Evolutionary conservation across 2,113 vertebrate genomes (phyloP).

Genomic region (Paedocypris sp.): DNA sequence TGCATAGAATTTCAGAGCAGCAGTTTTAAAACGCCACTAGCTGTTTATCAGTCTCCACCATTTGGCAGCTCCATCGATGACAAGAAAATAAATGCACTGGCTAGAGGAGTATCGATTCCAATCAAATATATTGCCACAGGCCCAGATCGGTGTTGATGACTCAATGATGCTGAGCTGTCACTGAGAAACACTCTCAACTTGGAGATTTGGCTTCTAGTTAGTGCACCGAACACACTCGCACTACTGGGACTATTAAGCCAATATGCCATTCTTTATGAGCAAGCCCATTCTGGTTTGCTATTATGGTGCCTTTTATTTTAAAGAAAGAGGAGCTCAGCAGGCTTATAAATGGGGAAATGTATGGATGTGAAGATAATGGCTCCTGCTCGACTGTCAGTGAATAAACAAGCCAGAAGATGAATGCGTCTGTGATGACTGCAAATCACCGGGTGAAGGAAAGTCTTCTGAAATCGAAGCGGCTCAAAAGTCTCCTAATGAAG

Average conservation of each 20-base stretch:
- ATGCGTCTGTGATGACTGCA: conserved; percentile 17
- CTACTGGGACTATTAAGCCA: conserved; percentile 16
- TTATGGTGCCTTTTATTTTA: conserved; percentile 25
- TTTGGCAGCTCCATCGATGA: conserved; percentile 18
- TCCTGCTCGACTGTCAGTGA: conserved; percentile 17
- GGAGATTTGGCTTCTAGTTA: conserved; percentile 12
- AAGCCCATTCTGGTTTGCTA: conserved; percentile 17
- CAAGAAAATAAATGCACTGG: conserved; percentile 20
- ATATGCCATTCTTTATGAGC: conserved; percentile 27
- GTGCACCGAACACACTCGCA: neutral
- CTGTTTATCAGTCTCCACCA: conserved; percentile 28
- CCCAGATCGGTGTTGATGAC: conserved; percentile 19
- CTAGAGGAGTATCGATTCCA: conserved; percentile 29
- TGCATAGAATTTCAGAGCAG: conserved; percentile 5
- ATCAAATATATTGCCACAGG: conserved; percentile 29
- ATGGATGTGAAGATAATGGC: conserved; percentile 20
- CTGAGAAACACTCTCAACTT: neutral
- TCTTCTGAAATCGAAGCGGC: neutral
- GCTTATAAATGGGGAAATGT: conserved; percentile 29
- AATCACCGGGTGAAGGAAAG: conserved; percentile 1
- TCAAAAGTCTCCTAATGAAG: too few relatives aligned
- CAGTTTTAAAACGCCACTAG: conserved; percentile 15
- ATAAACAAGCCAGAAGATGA: conserved; percentile 33
- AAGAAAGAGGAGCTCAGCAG: conserved; percentile 9
- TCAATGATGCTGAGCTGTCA: conserved; percentile 29